phyloP scores from a whole-genome alignment of 2,888 invertebrate species.

The Molorchus minor region DNA sequence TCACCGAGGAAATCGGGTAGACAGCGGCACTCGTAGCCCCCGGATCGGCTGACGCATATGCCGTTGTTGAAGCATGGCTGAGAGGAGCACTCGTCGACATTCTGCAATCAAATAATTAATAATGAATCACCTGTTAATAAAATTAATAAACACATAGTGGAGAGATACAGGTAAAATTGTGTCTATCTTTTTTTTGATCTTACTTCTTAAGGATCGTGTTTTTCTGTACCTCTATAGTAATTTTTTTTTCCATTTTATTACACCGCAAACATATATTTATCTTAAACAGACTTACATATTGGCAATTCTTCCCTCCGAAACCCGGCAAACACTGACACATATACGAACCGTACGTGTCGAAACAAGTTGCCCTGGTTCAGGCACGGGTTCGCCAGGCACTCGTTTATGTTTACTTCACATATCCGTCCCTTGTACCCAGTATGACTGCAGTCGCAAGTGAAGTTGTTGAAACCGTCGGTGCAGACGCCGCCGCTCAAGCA shows the following conservation, averaged over 20 bases:
- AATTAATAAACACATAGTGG: no score
- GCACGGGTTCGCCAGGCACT: conserved; percentile 77
- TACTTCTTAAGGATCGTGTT: no score
- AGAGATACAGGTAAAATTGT: no score
- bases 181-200: no score
- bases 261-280: no score
- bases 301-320: conserved; percentile 83
- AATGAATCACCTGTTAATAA: no score
- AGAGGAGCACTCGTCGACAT: conserved; percentile 68
- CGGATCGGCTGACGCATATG: conserved; percentile 68
- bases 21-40: conserved; percentile 68
- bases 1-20: conserved; percentile 65
- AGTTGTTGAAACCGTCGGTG: conserved; percentile 77
- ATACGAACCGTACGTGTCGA: conserved; percentile 83
- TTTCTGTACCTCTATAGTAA: no score
- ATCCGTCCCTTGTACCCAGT: conserved; percentile 79
- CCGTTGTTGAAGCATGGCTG: conserved; percentile 71
- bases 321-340: conserved; percentile 81
- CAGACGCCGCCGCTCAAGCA: conserved; percentile 75
- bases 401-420: conserved; percentile 83
- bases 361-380: conserved; percentile 79
- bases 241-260: no score
- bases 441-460: conserved; percentile 78
- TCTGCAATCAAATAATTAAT: conserved; percentile 49
- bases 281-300: conserved; percentile 64